Percentiles rank a stretch among this genome's conserved stretches.
Conservation (phyloP, 2,888 invertebrate genomes). For the Dryococelus australis region DNA sequence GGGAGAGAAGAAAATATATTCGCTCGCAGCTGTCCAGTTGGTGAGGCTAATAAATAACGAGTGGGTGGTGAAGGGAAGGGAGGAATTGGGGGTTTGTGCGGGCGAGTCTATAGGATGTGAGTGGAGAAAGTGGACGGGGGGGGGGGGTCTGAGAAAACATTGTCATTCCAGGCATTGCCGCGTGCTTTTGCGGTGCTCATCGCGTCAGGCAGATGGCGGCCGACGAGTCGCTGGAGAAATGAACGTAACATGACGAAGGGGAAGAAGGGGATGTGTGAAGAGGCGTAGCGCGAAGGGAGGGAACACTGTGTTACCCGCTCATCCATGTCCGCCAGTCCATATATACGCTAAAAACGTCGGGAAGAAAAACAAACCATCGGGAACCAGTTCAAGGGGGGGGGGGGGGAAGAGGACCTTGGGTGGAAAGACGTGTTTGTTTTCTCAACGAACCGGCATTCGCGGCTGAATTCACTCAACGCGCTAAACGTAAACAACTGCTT, state of each 20-base stretch:
- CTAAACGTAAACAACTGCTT: no score
- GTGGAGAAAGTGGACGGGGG: background rate
- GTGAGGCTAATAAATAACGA: background rate
- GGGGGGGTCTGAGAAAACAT: background rate
- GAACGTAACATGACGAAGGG: background rate
- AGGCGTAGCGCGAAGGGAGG: background rate
- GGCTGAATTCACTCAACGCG: no score
- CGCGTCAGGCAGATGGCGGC: background rate
- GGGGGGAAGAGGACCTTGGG: no score
- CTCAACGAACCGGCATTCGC: no score
- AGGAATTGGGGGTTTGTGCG: background rate
- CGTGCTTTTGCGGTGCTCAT: background rate
- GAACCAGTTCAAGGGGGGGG: no score
- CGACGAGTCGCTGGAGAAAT: background rate
- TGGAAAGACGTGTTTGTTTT: no score
- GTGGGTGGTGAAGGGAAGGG: background rate
- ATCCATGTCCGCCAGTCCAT: no score
- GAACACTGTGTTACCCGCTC: background rate
- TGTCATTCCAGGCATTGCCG: background rate
- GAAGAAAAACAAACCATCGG: no score
- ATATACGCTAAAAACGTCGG: no score
- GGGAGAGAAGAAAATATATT: background rate
- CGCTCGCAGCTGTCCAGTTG: conserved; percentile 3
- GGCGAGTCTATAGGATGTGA: background rate
- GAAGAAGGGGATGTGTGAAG: background rate